Conservation (phyloP, 2,797 vertebrate genomes). For the Astyanax mexicanus region DNA sequence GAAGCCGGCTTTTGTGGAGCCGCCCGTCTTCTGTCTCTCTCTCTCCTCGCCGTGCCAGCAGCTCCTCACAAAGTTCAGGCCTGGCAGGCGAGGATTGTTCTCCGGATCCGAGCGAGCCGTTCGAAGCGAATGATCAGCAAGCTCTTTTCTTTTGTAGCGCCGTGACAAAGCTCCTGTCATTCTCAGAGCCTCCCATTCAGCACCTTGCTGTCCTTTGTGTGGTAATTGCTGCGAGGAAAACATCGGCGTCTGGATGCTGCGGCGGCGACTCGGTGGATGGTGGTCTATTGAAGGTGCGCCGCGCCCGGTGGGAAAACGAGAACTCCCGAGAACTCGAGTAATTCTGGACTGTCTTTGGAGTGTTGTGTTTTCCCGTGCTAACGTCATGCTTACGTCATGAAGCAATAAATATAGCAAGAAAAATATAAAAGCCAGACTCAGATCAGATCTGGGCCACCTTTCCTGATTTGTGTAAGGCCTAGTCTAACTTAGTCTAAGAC, state of each 20-base stretch:
- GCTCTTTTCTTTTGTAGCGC: slow-evolving; percentile 15
- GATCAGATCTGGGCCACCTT: too few species aligned
- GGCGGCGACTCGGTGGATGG: background rate
- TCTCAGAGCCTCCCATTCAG: slow-evolving; percentile 29
- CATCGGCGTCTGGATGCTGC: slow-evolving; percentile 3
- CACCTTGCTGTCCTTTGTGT: slow-evolving; percentile 39
- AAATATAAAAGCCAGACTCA: too few species aligned
- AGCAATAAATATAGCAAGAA: too few species aligned
- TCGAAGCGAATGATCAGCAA: slow-evolving; percentile 39
- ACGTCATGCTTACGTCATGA: background rate
- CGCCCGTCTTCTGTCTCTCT: slow-evolving; percentile 43
- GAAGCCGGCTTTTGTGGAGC: slow-evolving; percentile 48
- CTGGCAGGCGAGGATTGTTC: slow-evolving; percentile 53
- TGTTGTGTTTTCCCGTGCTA: background rate
- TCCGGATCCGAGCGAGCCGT: slow-evolving; percentile 20
- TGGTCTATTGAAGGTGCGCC: slow-evolving; percentile 21
- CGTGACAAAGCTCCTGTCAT: slow-evolving; percentile 39
- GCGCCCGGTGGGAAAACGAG: too few species aligned
- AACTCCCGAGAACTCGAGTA: slow-evolving; percentile 1
- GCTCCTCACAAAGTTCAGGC: slow-evolving; percentile 48
- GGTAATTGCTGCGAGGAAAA: slow-evolving; percentile 44
- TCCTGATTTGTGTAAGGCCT: too few species aligned
- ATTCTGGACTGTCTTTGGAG: background rate
- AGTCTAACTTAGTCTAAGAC: too few species aligned
- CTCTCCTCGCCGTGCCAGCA: slow-evolving; percentile 44